Evolutionary conservation across 1,140 invertebrate species (phyloP).

Genomic region (Probaryconus sp.): DNA sequence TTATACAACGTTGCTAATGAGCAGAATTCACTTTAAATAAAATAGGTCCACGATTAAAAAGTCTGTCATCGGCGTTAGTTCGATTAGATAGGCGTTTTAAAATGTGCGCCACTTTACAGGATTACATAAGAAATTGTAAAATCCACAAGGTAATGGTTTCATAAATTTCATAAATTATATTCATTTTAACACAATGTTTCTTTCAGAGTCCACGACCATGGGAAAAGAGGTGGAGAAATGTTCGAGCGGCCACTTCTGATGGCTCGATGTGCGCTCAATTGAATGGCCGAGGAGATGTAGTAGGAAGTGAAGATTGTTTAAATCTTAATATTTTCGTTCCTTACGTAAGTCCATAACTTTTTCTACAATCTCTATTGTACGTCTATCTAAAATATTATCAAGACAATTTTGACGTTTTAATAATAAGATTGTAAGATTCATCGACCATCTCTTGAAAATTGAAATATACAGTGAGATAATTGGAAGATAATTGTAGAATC

Average conservation of each 20-base stretch:
- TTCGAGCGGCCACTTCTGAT: constrained; percentile 67
- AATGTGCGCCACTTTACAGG: no score
- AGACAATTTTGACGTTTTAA: constrained; percentile 6
- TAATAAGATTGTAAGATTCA: constrained; percentile 22
- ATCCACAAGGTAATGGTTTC: neutral
- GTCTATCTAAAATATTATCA: neutral
- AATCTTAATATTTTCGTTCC: constrained; percentile 73
- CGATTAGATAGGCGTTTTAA: no score
- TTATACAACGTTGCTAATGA: no score
- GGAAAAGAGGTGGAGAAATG: constrained; percentile 66
- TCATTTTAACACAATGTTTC: constrained; percentile 17
- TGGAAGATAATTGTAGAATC: constrained; percentile 58
- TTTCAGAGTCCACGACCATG: constrained; percentile 67
- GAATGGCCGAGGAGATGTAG: neutral
- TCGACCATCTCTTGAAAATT: constrained; percentile 43
- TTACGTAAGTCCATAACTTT: constrained; percentile 62
- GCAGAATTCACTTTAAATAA: no score
- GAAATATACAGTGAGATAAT: constrained; percentile 51
- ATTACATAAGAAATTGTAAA: neutral
- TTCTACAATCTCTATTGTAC: no score
- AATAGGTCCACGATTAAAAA: no score
- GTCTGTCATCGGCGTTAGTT: no score
- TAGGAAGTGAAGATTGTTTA: constrained; percentile 73
- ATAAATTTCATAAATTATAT: constrained; percentile 1
- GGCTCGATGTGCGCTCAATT: constrained; percentile 71